A percentile compares a stretch with the other conserved stretches of the same genome.
Evolutionary conservation across 2,797 vertebrate genomes (phyloP).

Genomic region (Odontamblyopus rebecca): DNA sequence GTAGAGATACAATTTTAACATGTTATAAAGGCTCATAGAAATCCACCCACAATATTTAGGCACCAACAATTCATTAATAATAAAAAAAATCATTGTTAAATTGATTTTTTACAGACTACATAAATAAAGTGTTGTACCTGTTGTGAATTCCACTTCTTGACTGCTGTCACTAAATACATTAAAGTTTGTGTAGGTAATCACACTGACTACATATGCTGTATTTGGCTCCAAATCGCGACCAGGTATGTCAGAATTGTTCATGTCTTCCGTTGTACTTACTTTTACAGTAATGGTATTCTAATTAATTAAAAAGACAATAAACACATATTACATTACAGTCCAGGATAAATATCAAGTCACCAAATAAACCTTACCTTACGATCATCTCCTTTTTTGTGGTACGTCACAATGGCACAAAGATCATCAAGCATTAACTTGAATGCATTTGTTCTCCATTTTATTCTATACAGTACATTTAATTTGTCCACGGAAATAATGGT

Average conservation of each 20-base stretch:
- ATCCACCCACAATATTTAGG: not conserved
- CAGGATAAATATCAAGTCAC: not conserved
- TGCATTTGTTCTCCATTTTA: conserved; percentile 41
- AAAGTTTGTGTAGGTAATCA: not conserved
- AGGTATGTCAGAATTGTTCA: conserved; percentile 17
- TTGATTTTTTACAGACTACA: not conserved
- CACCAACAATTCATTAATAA: not conserved
- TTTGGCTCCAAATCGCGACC: not conserved
- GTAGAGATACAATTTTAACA: conserved; percentile 1
- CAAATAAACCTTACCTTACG: conserved; percentile 16
- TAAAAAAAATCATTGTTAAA: too few relatives aligned
- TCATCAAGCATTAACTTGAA: rapidly evolving
- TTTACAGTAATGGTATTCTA: rapidly evolving
- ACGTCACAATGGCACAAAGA: not conserved
- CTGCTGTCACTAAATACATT: conserved; percentile 40
- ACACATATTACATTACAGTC: not conserved
- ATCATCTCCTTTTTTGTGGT: conserved; percentile 36
- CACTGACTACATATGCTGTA: conserved; percentile 45
- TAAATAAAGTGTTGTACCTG: conserved; percentile 22
- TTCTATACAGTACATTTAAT: conserved; percentile 15
- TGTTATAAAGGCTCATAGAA: not conserved
- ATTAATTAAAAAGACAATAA: not conserved
- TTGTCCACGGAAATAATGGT: conserved; percentile 18
- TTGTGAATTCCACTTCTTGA: conserved; percentile 20
- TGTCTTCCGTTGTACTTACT: rapidly evolving